Evolutionary conservation across 1,140 invertebrate genomes (phyloP).

Genomic region (Maniola jurtina): DNA sequence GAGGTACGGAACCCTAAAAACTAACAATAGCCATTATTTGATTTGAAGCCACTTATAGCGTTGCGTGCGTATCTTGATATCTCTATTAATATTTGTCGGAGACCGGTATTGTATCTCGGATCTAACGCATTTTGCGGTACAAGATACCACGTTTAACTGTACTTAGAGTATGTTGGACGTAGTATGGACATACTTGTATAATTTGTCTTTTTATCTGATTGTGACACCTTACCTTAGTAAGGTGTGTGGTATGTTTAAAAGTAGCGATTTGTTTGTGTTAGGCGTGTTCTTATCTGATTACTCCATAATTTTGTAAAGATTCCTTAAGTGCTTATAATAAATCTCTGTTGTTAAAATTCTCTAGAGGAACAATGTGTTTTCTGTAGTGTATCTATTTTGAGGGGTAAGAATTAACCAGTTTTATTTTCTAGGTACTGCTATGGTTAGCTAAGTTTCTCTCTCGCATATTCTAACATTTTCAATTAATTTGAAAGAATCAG

Average conservation of each 20-base stretch:
- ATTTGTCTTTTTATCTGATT: conserved; percentile 5
- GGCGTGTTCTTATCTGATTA: neutral
- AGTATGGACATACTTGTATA: neutral
- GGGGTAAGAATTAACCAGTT: too few species aligned
- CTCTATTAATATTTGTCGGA: conserved; percentile 38
- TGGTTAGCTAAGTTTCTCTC: too few species aligned
- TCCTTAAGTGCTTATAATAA: too few species aligned
- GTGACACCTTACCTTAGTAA: neutral
- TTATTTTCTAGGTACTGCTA: too few species aligned
- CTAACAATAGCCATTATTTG: conserved; percentile 19
- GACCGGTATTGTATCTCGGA: conserved; percentile 30
- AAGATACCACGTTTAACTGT: conserved; percentile 4
- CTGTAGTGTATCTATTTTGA: too few species aligned
- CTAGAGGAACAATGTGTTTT: too few species aligned
- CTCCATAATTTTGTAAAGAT: too few species aligned
- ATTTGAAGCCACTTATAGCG: conserved; percentile 6
- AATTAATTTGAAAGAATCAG: too few species aligned
- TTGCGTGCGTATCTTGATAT: conserved; percentile 31
- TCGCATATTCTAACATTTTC: too few species aligned
- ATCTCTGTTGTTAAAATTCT: too few species aligned
- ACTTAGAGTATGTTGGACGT: neutral
- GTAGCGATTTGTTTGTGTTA: neutral
- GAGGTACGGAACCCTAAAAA: too few species aligned
- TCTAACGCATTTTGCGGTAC: conserved; percentile 23
- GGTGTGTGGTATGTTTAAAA: neutral